Evolutionary conservation across 92 coral and sea anemone genomes (phyloP).

Genomic region (Muricea muricata): DNA sequence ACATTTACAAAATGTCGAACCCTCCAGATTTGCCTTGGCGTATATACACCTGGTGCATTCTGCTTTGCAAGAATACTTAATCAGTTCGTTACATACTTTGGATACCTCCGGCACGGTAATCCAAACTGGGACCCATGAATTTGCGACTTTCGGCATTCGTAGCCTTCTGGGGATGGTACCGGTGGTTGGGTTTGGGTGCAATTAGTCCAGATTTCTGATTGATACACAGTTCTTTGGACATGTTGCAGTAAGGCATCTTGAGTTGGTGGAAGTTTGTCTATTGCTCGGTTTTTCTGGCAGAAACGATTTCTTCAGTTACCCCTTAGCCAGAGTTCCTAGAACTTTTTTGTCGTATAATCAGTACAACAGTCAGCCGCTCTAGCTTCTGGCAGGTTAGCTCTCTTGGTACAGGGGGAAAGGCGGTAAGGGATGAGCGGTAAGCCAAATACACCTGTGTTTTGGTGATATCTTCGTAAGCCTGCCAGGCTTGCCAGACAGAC

Average conservation of each 20-base stretch:
- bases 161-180: not conserved
- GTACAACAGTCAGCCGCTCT: not conserved
- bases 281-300: not conserved
- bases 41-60: slow-evolving; percentile 53
- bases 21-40: slow-evolving; percentile 44
- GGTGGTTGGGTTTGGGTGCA: not conserved
- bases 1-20: slow-evolving; percentile 61
- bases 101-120: slow-evolving; percentile 37
- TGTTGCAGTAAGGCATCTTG: slow-evolving; percentile 27
- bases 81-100: slow-evolving; percentile 14
- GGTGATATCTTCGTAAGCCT: not conserved
- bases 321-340: not conserved
- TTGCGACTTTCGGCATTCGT: not conserved
- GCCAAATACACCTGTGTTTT: not conserved
- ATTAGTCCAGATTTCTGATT: slow-evolving; percentile 37
- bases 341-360: not conserved
- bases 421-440: not conserved
- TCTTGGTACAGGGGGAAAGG: too few relatives aligned
- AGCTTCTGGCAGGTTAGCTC: not conserved
- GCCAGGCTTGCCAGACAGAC: not conserved
- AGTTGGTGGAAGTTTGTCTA: slow-evolving; percentile 22
- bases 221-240: slow-evolving; percentile 7
- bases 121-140: slow-evolving; percentile 36
- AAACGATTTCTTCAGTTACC: slow-evolving; percentile 3
- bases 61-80: slow-evolving; percentile 1